These are phyloP conservation scores for Drosophila santomea DNA, from an alignment of 1,140 invertebrate species.

Conservation along the genomic window DNA sequence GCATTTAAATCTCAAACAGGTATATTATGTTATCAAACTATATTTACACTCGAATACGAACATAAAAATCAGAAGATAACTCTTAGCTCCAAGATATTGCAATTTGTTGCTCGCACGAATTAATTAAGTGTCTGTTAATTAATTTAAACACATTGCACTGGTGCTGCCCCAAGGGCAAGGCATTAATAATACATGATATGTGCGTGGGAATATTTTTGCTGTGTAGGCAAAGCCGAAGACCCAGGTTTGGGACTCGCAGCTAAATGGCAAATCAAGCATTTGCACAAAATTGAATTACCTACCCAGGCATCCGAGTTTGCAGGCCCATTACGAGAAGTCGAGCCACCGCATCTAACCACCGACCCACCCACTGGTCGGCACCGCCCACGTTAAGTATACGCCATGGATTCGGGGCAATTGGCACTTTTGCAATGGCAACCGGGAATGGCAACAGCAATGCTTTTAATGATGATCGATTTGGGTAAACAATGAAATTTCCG, in stretches of 20 bases:
- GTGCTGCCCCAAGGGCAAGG: neutral
- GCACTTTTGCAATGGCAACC: constrained; percentile 60
- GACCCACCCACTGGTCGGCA: constrained; percentile 2
- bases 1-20: too few relatives aligned
- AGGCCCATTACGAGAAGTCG: constrained; percentile 13
- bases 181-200: neutral
- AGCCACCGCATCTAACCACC: neutral
- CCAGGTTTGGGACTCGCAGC: constrained; percentile 26
- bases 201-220: neutral
- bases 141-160: neutral
- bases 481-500: constrained; percentile 80
- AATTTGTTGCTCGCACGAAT: too few relatives aligned
- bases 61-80: too few relatives aligned
- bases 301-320: constrained; percentile 51
- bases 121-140: neutral
- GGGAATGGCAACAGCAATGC: constrained; percentile 56
- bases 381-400: constrained; percentile 67
- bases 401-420: constrained; percentile 69
- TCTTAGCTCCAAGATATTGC: too few relatives aligned
- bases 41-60: too few relatives aligned
- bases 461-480: constrained; percentile 82
- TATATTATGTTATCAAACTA: too few relatives aligned
- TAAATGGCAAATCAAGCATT: constrained; percentile 70
- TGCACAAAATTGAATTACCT: constrained; percentile 73
- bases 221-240: constrained; percentile 15